Percentiles rank a stretch among this genome's conserved stretches.
Evolutionary conservation across 2,113 vertebrate species (phyloP).

Genomic region (Albula glossodonta): DNA sequence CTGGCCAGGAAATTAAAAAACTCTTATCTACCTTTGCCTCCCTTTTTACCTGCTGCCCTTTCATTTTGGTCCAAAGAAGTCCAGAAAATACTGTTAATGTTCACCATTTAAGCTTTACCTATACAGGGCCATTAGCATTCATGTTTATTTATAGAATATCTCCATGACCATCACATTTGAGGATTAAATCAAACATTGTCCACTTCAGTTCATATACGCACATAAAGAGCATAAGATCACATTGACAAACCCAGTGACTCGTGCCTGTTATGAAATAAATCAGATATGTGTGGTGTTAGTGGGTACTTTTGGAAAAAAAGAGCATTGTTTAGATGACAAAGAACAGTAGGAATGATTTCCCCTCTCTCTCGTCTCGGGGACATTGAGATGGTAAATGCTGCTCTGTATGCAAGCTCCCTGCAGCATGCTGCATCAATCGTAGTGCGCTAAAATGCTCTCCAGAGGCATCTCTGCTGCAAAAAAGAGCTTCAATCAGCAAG

Average conservation of each 20-base stretch:
- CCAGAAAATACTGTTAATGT: slow-evolving; percentile 19
- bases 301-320: not conserved
- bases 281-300: not conserved
- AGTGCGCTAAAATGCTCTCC: not conserved
- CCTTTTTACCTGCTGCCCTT: slow-evolving; percentile 14
- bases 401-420: not conserved
- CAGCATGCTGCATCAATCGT: not conserved
- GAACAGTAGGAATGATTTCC: not conserved
- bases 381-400: not conserved
- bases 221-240: not conserved
- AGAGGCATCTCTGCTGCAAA: too few relatives aligned
- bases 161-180: not conserved
- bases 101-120: not conserved
- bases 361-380: not conserved
- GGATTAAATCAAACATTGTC: not conserved
- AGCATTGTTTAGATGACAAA: not conserved
- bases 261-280: not conserved
- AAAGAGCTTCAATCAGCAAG: not conserved
- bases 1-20: slow-evolving; percentile 24
- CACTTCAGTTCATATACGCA: not conserved
- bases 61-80: slow-evolving; percentile 30
- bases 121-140: not conserved
- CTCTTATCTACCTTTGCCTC: not conserved
- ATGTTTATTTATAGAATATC: not conserved
- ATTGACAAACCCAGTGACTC: not conserved